phyloP scores from a whole-genome alignment of 2,888 invertebrate species.

The Zonitis immaculata region DNA sequence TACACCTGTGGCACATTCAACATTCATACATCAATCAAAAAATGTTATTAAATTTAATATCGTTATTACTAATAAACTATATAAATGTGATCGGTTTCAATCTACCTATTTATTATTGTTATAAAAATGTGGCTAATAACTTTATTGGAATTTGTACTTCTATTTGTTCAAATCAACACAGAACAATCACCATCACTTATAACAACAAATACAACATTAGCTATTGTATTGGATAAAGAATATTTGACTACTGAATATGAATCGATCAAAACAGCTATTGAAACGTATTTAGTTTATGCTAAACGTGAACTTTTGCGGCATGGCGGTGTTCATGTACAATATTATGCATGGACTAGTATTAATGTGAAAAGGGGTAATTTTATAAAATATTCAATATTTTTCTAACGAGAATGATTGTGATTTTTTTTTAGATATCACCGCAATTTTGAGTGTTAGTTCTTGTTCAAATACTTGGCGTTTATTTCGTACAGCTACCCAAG shows the following conservation, averaged over 20 bases:
- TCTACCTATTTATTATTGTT: constrained; percentile 13
- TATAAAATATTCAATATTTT: no score
- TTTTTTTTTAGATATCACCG: constrained; percentile 61
- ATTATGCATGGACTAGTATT: constrained; percentile 64
- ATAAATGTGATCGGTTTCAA: constrained; percentile 16
- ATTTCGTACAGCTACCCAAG: constrained; percentile 58
- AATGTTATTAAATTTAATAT: constrained; percentile 28
- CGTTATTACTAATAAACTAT: constrained; percentile 23
- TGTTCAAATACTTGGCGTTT: constrained; percentile 72
- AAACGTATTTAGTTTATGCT: constrained; percentile 49
- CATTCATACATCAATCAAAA: constrained; percentile 20
- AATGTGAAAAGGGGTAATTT: constrained; percentile 64
- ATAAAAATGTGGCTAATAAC: constrained; percentile 28
- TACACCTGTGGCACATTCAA: constrained; percentile 23
- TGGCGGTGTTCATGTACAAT: constrained; percentile 64
- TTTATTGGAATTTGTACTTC: constrained; percentile 18
- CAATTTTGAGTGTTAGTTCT: constrained; percentile 68
- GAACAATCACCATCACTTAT: constrained; percentile 70
- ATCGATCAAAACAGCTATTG: constrained; percentile 59
- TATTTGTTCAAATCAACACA: constrained; percentile 15
- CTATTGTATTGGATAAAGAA: constrained; percentile 65
- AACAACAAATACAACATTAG: constrained; percentile 72
- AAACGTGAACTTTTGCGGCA: constrained; percentile 62
- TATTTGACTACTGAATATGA: constrained; percentile 62
- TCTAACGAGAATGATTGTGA: background rate